These are phyloP conservation scores for Caenorhabditis elegans DNA, from an alignment of 1,140 invertebrate species.

Conservation along the genomic window WBcel235 BX284602.5:9501001-9501500, in stretches of 20 bases:
- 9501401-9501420: background rate
- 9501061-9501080: background rate
- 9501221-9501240: too few relatives aligned
- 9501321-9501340: background rate
- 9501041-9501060: background rate
- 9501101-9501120: background rate
- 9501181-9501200: background rate
- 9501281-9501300: background rate
- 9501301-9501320: background rate
- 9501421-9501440: background rate
- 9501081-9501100: background rate
- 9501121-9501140: background rate
- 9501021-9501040: background rate
- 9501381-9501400: constrained; percentile 16
- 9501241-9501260: background rate
- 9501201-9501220: too few relatives aligned
- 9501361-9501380: constrained; percentile 30
- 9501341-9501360: constrained; percentile 29
- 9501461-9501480: background rate
- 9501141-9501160: background rate
- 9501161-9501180: constrained; percentile 19
- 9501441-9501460: background rate
- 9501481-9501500: too few relatives aligned
- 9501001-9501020: background rate
- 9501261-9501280: background rate